These are phyloP conservation scores for Phymatocera aterrima DNA, from an alignment of 2,888 invertebrate genomes.

Conservation along the genomic window DNA sequence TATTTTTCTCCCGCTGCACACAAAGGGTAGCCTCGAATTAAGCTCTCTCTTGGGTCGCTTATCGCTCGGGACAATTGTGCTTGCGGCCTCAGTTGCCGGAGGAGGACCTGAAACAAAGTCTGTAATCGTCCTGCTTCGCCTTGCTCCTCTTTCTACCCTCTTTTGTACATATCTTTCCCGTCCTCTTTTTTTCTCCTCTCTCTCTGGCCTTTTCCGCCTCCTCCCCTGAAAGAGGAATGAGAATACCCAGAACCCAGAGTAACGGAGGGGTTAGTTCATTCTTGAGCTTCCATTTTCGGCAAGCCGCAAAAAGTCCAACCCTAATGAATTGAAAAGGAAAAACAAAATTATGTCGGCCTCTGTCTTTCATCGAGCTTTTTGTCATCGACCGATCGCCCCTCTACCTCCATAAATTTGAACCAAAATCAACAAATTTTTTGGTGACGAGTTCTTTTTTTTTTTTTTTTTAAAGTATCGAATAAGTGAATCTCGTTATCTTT, in stretches of 20 bases:
- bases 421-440: background rate
- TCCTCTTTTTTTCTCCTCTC: background rate
- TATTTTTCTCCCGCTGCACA: conserved; percentile 48
- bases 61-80: conserved; percentile 35
- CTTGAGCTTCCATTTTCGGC: conserved; percentile 25
- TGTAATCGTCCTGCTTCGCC: conserved; percentile 23
- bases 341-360: conserved; percentile 5
- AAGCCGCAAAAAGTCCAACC: conserved; percentile 18
- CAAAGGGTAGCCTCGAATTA: conserved; percentile 42
- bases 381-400: background rate
- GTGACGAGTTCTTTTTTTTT: background rate
- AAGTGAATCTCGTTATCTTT: background rate
- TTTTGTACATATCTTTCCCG: no score
- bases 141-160: no score
- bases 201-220: background rate
- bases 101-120: conserved; percentile 33
- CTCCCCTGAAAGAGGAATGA: background rate
- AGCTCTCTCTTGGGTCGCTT: conserved; percentile 38
- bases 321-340: conserved; percentile 27
- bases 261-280: conserved; percentile 25
- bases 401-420: background rate
- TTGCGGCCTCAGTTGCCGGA: conserved; percentile 16
- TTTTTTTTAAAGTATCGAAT: background rate
- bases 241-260: background rate
- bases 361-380: conserved; percentile 13